phyloP scores from a whole-genome alignment of 2,113 vertebrate species.

The Dicerorhinus sumatrensis region DNA sequence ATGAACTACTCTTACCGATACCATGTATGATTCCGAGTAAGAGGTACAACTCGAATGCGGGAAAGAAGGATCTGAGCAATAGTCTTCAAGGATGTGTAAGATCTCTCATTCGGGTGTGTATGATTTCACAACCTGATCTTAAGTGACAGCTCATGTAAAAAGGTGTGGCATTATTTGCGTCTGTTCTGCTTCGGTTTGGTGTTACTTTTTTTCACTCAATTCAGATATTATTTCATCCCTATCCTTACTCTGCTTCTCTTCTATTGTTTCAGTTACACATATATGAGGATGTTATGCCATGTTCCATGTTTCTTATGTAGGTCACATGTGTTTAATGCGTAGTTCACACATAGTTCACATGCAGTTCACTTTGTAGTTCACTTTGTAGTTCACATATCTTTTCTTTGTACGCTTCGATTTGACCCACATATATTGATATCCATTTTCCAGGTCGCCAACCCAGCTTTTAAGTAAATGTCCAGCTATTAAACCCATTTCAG shows the following conservation, averaged over 20 bases:
- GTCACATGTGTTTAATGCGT: neutral
- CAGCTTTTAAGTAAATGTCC: neutral
- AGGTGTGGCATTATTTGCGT: neutral
- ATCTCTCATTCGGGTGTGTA: neutral
- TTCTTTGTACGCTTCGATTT: neutral
- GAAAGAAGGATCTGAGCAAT: neutral
- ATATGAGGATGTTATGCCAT: neutral
- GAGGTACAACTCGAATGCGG: neutral
- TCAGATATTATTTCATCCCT: neutral
- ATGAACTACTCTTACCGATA: neutral
- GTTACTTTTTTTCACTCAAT: neutral
- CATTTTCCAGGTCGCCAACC: neutral
- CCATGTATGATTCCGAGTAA: neutral
- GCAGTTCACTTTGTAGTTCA: neutral
- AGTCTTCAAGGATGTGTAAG: neutral
- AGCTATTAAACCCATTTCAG: neutral
- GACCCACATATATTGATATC: neutral
- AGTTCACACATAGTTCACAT: neutral
- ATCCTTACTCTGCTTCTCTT: neutral
- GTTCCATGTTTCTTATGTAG: neutral
- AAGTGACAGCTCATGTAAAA: neutral
- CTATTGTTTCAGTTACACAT: neutral
- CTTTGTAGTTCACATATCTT: neutral
- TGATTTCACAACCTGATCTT: neutral
- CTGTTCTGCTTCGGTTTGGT: neutral